Conservation (phyloP, 2,797 vertebrate genomes). For the Arremon aurantiirostris region DNA sequence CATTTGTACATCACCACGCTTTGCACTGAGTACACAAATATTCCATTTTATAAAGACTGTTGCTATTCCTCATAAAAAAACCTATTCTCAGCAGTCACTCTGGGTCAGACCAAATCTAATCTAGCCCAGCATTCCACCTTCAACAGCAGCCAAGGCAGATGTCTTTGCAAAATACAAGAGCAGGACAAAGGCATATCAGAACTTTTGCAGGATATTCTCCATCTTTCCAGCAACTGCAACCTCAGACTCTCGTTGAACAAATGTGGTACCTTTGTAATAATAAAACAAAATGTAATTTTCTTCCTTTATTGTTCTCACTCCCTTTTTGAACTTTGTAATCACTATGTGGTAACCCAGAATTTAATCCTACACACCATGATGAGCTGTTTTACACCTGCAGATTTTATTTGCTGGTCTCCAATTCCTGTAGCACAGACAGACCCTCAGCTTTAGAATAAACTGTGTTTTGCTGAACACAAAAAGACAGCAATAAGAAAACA, state of each 20-base stretch:
- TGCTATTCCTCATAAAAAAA: not conserved
- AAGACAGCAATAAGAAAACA: not conserved
- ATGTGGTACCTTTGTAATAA: not conserved
- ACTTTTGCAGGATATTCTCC: not conserved
- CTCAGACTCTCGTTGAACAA: not conserved
- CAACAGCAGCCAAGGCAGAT: not conserved
- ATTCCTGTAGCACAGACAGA: not conserved
- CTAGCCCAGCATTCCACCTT: not conserved
- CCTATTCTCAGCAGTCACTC: not conserved
- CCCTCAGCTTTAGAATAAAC: not conserved
- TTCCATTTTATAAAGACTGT: not conserved
- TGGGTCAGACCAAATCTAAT: not conserved
- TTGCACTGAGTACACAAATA: not conserved
- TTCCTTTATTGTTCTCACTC: not conserved
- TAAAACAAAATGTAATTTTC: not conserved
- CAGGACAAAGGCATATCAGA: not conserved
- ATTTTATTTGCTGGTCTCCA: not conserved
- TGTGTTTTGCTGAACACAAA: not conserved
- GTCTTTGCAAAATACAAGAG: not conserved
- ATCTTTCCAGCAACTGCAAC: not conserved
- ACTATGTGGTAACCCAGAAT: not conserved
- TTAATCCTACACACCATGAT: accelerated
- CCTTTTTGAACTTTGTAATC: not conserved
- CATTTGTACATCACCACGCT: not conserved
- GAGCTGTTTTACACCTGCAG: not conserved